Conservation (phyloP, 2,113 vertebrate genomes). For the Odocoileus virginianus region DNA sequence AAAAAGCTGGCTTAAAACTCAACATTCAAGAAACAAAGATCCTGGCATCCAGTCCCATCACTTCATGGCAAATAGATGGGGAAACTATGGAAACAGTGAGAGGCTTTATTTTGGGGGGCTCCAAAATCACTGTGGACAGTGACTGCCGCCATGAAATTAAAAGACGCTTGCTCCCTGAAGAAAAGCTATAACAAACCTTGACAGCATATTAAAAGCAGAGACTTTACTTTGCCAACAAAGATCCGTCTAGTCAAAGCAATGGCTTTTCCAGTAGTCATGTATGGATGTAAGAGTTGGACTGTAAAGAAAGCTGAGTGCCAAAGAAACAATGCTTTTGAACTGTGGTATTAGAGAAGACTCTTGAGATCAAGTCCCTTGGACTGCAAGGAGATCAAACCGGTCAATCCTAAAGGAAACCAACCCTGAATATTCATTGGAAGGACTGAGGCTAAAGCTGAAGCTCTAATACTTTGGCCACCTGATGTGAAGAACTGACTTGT, state of each 20-base stretch:
- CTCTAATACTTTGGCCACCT: neutral
- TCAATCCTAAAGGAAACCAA: neutral
- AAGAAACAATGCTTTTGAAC: neutral
- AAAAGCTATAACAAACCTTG: neutral
- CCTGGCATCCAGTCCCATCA: neutral
- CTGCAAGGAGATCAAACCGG: neutral
- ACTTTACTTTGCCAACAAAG: neutral
- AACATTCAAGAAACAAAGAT: neutral
- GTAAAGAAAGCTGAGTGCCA: accelerated
- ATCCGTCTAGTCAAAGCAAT: neutral
- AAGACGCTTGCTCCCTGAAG: neutral
- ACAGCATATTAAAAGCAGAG: neutral
- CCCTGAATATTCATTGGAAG: neutral
- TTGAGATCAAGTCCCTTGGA: neutral
- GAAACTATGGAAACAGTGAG: neutral
- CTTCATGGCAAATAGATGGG: neutral
- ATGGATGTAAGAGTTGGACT: neutral
- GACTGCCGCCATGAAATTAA: neutral
- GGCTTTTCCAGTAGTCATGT: neutral
- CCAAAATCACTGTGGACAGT: neutral
- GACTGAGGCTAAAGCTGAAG: neutral
- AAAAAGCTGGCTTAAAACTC: neutral
- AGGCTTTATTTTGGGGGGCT: neutral
- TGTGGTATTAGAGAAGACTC: neutral
- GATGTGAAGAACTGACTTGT: neutral